phyloP scores from a whole-genome alignment of 2,888 invertebrate genomes.

The Aspidapion aeneum region DNA sequence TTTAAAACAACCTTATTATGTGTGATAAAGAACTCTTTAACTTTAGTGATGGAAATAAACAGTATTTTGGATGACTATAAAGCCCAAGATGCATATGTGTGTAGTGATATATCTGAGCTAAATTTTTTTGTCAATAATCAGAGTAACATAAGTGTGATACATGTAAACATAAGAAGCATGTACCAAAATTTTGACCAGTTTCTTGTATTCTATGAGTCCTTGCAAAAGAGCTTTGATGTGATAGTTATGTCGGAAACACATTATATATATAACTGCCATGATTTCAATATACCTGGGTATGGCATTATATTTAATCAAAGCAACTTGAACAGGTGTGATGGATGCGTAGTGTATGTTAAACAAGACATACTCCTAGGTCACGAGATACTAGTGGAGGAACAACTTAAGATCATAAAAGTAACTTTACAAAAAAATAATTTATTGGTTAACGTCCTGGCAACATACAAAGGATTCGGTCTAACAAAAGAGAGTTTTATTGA shows the following conservation, averaged over 20 bases:
- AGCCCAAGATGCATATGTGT: background rate
- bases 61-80: background rate
- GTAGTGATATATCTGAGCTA: slow-evolving; percentile 5
- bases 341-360: slow-evolving; percentile 1
- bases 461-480: slow-evolving; percentile 9
- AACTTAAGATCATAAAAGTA: background rate
- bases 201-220: slow-evolving; percentile 5
- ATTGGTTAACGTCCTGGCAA: slow-evolving; percentile 11
- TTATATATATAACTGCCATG: slow-evolving; percentile 9
- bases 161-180: background rate
- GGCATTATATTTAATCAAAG: slow-evolving; percentile 7
- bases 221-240: slow-evolving; percentile 4
- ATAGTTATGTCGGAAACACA: slow-evolving; percentile 11
- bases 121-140: background rate
- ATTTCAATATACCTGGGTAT: slow-evolving; percentile 14
- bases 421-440: slow-evolving; percentile 6
- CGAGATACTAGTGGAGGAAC: slow-evolving; percentile 4
- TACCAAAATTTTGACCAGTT: slow-evolving; percentile 9
- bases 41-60: background rate
- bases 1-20: background rate
- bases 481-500: slow-evolving; percentile 9
- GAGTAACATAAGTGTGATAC: slow-evolving; percentile 1
- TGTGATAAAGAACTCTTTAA: background rate
- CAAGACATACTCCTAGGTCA: background rate
- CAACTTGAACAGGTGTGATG: too few species aligned